phyloP scores from a whole-genome alignment of 2,888 invertebrate species.

The Plutella xylostella region DNA sequence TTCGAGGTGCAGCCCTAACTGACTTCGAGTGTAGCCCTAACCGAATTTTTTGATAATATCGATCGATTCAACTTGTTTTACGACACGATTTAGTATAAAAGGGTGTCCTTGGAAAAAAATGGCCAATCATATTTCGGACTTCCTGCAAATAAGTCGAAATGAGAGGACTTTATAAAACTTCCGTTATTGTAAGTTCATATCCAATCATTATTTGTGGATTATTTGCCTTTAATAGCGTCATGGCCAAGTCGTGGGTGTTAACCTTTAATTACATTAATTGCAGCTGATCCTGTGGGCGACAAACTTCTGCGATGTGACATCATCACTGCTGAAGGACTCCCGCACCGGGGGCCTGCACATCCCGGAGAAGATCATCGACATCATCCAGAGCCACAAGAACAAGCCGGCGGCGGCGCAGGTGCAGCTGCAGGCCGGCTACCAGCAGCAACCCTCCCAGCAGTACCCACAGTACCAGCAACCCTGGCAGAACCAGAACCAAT shows the following conservation, averaged over 20 bases:
- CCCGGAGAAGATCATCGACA: conserved; percentile 60
- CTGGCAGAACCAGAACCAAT: conserved; percentile 26
- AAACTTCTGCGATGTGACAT: conserved; percentile 3
- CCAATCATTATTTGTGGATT: no score
- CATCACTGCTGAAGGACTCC: conserved; percentile 21
- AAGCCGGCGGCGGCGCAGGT: conserved; percentile 27
- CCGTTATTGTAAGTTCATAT: no score
- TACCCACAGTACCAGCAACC: conserved; percentile 25
- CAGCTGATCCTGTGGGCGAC: background rate
- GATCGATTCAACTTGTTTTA: background rate
- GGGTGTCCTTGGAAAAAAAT: conserved; percentile 36
- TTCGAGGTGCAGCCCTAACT: no score
- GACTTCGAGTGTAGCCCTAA: no score
- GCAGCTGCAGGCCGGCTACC: conserved; percentile 13
- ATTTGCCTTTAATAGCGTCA: no score
- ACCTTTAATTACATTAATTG: background rate
- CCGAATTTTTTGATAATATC: background rate
- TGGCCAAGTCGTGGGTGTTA: background rate
- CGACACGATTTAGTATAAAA: conserved; percentile 36
- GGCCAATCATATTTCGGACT: conserved; percentile 27
- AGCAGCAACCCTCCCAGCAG: conserved; percentile 14
- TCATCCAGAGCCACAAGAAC: conserved; percentile 52
- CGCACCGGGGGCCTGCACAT: conserved; percentile 39
- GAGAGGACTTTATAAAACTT: conserved; percentile 34
- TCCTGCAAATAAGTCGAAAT: conserved; percentile 26